Percentiles rank a stretch among this genome's conserved stretches.
Evolutionary conservation across 2,113 vertebrate genomes (phyloP).

Genomic region (Cyanoderma ruficeps): DNA sequence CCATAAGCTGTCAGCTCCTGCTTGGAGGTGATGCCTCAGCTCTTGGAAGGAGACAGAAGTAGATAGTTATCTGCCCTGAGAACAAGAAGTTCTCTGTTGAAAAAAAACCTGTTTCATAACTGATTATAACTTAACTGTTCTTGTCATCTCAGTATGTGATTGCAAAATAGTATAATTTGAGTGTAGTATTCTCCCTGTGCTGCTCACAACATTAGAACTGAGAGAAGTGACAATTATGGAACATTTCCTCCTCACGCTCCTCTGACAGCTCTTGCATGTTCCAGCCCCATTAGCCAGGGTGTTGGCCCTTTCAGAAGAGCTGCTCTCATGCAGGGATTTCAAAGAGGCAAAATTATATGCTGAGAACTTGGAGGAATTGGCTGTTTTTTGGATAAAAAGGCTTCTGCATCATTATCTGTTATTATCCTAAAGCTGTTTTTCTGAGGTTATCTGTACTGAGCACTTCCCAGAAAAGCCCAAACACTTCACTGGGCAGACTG

Average conservation of each 20-base stretch:
- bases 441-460: background rate
- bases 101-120: background rate
- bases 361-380: background rate
- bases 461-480: background rate
- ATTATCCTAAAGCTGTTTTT: background rate
- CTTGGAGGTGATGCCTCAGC: background rate
- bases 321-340: background rate
- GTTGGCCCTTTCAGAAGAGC: background rate
- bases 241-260: background rate
- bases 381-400: background rate
- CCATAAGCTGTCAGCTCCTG: background rate
- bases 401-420: background rate
- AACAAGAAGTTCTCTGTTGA: background rate
- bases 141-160: background rate
- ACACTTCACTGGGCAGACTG: background rate
- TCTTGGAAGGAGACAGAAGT: background rate
- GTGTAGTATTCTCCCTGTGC: background rate
- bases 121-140: background rate
- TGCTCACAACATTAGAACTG: background rate
- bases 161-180: background rate
- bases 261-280: background rate
- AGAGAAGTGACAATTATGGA: background rate
- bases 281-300: background rate
- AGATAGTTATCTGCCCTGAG: background rate
- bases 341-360: background rate